A percentile compares a stretch with the other conserved stretches of the same genome.
These are phyloP conservation scores for Phoenicopterus ruber DNA, from an alignment of 2,113 vertebrate genomes.

Conservation along the genomic window DNA sequence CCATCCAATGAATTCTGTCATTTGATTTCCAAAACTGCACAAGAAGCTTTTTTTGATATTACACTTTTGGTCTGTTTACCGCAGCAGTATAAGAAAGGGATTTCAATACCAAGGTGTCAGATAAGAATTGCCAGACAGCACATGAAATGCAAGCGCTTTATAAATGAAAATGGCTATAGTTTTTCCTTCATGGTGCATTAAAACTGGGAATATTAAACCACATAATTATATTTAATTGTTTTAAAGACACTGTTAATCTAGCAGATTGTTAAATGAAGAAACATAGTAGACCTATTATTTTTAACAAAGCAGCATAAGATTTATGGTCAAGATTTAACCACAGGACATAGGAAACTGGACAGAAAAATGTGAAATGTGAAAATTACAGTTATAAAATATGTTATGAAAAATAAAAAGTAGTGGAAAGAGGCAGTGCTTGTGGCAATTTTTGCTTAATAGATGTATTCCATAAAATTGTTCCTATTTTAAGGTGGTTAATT, in stretches of 20 bases:
- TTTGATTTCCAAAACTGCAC: background rate
- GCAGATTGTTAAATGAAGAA: slow-evolving; percentile 12
- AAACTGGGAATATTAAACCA: background rate
- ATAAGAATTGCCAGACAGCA: background rate
- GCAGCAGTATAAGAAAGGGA: background rate
- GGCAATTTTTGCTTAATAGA: background rate
- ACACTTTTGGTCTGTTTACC: background rate
- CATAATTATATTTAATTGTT: slow-evolving; percentile 4
- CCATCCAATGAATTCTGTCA: background rate
- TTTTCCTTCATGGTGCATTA: background rate
- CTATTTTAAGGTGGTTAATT: background rate
- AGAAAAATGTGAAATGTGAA: background rate
- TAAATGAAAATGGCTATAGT: background rate
- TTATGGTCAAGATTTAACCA: slow-evolving; percentile 25
- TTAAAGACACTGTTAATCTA: slow-evolving; percentile 11
- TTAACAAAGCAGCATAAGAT: background rate
- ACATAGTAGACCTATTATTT: background rate
- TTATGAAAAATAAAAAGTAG: background rate
- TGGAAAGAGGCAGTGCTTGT: background rate
- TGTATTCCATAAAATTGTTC: background rate
- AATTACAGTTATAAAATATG: slow-evolving; percentile 4
- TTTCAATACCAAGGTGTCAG: background rate
- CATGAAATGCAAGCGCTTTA: background rate
- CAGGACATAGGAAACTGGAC: background rate
- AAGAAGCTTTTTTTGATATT: background rate